A percentile compares a stretch with the other conserved stretches of the same genome.
Evolutionary conservation across 2,113 vertebrate genomes (phyloP).

Genomic region (Xiphias gladius): DNA sequence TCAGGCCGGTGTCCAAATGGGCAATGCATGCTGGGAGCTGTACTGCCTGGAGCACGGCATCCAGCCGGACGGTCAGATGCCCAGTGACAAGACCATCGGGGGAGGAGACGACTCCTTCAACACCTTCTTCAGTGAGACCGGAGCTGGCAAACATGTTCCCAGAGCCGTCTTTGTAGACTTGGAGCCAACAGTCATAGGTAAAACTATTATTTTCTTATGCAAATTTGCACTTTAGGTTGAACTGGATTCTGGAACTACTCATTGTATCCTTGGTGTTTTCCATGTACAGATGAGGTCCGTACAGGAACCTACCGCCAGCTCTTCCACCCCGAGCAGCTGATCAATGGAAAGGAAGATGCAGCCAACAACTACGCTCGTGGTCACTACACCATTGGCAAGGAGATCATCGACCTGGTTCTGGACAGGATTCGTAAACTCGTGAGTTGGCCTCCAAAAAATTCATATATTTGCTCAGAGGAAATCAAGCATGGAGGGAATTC

Average conservation of each 20-base stretch:
- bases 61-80: slow-evolving; percentile 81
- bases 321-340: slow-evolving; percentile 89
- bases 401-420: slow-evolving; percentile 79
- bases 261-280: neutral
- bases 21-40: slow-evolving; percentile 92
- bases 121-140: slow-evolving; percentile 84
- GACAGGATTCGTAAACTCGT: slow-evolving; percentile 80
- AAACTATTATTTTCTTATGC: neutral
- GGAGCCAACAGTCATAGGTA: slow-evolving; percentile 82
- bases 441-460: neutral
- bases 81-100: slow-evolving; percentile 79
- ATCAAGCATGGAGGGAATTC: neutral
- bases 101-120: slow-evolving; percentile 82
- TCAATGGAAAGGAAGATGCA: slow-evolving; percentile 89
- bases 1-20: slow-evolving; percentile 89
- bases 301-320: slow-evolving; percentile 88
- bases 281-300: slow-evolving; percentile 83
- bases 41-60: slow-evolving; percentile 94
- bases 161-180: slow-evolving; percentile 80
- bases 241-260: no score
- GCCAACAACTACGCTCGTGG: slow-evolving; percentile 90
- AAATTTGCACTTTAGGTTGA: no score
- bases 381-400: slow-evolving; percentile 81
- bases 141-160: slow-evolving; percentile 81
- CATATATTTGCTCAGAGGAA: rapidly evolving